Evolutionary conservation across 2,113 vertebrate genomes (phyloP).

Genomic region (Triplophysa dalaica): DNA sequence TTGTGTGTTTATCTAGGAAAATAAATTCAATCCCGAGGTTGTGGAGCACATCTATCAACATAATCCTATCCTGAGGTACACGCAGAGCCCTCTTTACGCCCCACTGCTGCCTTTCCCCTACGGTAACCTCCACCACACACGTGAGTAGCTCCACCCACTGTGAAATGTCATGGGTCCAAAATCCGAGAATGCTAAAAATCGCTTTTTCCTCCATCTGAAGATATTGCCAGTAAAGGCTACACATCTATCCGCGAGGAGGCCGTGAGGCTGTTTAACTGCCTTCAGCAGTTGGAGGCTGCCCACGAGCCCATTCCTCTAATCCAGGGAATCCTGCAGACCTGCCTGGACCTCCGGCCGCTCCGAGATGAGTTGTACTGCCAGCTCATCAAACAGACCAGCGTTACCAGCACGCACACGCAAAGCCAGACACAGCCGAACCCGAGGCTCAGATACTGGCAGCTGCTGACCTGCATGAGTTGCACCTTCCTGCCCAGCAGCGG

Average conservation of each 20-base stretch:
- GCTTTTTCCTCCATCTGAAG: conserved; percentile 57
- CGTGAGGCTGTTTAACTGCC: conserved; percentile 90
- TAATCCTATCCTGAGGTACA: conserved; percentile 93
- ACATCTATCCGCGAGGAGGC: conserved; percentile 89
- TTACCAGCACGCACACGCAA: conserved; percentile 50
- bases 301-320: conserved; percentile 87
- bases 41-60: conserved; percentile 92
- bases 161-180: neutral
- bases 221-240: conserved; percentile 79
- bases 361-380: conserved; percentile 98
- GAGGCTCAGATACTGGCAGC: conserved; percentile 94
- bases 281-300: conserved; percentile 90
- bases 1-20: conserved; percentile 77
- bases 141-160: conserved; percentile 71
- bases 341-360: conserved; percentile 89
- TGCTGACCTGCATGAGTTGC: conserved; percentile 97
- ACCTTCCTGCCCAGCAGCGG: conserved; percentile 86
- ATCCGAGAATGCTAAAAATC: neutral
- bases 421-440: conserved; percentile 70
- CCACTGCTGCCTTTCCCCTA: conserved; percentile 93
- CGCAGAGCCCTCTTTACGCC: conserved; percentile 87
- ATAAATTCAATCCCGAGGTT: conserved; percentile 82
- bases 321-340: conserved; percentile 96
- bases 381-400: conserved; percentile 95
- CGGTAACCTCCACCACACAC: conserved; percentile 79